Percentiles rank a stretch among this genome's conserved stretches.
These are phyloP conservation scores for Gallinago undulata DNA, from an alignment of 2,113 vertebrate genomes.

Conservation along the genomic window DNA sequence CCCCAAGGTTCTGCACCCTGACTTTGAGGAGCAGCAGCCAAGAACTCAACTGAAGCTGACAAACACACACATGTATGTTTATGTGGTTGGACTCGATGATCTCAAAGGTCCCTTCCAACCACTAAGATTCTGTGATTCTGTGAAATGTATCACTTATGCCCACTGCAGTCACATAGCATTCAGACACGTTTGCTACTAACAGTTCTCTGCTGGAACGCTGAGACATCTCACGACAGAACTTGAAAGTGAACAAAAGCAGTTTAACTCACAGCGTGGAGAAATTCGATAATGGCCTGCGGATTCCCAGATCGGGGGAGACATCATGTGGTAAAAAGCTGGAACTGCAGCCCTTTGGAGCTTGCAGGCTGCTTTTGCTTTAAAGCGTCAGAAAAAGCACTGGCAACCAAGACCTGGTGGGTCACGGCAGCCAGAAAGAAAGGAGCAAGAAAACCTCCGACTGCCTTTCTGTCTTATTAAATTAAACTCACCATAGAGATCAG, in stretches of 20 bases:
- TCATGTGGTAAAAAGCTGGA: constrained; percentile 9
- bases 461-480: not conserved
- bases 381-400: not conserved
- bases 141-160: not conserved
- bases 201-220: not conserved
- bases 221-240: not conserved
- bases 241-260: not conserved
- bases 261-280: not conserved
- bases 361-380: not conserved
- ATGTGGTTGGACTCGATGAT: no score
- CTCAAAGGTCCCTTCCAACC: no score
- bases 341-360: not conserved
- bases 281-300: not conserved
- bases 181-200: not conserved
- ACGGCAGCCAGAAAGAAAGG: not conserved
- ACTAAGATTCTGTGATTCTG: no score
- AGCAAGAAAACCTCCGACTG: not conserved
- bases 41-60: not conserved
- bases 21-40: not conserved
- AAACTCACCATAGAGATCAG: constrained; percentile 92
- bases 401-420: not conserved
- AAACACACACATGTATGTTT: not conserved
- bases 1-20: not conserved
- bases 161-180: not conserved
- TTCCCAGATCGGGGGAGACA: constrained; percentile 56